Conservation (phyloP, 2,113 vertebrate genomes). For the Collichthys lucidus region DNA sequence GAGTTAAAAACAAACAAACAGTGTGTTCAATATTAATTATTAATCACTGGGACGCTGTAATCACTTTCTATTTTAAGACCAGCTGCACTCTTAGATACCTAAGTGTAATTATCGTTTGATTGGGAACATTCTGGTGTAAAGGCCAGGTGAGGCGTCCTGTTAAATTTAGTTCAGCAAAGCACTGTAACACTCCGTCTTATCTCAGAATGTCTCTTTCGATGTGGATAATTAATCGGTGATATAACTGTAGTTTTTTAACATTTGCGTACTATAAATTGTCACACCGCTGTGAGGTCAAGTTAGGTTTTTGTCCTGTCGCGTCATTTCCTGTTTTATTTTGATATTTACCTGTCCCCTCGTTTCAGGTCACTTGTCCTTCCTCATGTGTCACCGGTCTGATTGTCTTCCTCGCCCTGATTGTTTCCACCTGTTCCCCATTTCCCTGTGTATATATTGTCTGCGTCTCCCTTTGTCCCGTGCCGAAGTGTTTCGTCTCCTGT, state of each 20-base stretch:
- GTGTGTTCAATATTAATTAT: conserved; percentile 27
- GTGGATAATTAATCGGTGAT: neutral
- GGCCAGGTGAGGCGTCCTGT: conserved; percentile 33
- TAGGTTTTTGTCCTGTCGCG: too few relatives aligned
- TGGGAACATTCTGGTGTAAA: conserved; percentile 35
- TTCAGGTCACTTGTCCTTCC: too few relatives aligned
- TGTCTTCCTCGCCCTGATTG: too few relatives aligned
- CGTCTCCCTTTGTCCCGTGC: too few relatives aligned
- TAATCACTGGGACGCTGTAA: conserved; percentile 39
- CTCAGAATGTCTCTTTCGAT: conserved; percentile 6
- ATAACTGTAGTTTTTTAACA: neutral
- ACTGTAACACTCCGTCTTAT: neutral
- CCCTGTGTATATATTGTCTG: too few relatives aligned
- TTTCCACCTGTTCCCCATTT: too few relatives aligned
- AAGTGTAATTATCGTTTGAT: conserved; percentile 53
- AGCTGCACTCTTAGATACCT: conserved; percentile 33
- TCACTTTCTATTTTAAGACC: conserved; percentile 59
- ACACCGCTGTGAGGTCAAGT: too few relatives aligned
- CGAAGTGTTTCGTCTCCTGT: too few relatives aligned
- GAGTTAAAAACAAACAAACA: neutral
- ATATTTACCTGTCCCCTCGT: too few relatives aligned
- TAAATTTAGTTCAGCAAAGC: conserved; percentile 16
- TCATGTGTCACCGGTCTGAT: too few relatives aligned
- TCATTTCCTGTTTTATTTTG: too few relatives aligned
- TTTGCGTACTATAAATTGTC: neutral